These are phyloP conservation scores for Ectemnius continuus DNA, from an alignment of 2,888 invertebrate genomes.

Conservation along the genomic window DNA sequence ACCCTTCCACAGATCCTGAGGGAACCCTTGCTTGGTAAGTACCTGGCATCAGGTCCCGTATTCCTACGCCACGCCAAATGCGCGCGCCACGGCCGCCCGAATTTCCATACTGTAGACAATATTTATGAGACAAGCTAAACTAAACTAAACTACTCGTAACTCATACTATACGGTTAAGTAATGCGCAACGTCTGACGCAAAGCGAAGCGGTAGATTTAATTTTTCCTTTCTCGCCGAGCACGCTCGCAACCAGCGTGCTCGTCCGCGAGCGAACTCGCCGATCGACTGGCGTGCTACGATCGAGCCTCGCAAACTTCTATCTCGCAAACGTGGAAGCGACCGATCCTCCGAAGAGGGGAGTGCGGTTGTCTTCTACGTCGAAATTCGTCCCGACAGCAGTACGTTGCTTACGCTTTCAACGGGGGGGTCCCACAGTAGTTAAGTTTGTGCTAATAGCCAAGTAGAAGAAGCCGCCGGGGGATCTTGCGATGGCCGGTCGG, in stretches of 20 bases:
- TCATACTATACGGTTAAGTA: slow-evolving; percentile 65
- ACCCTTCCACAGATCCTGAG: background rate
- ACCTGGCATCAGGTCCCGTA: slow-evolving; percentile 71
- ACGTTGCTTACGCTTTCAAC: slow-evolving; percentile 26
- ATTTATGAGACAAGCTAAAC: slow-evolving; percentile 76
- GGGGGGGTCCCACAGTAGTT: slow-evolving; percentile 23
- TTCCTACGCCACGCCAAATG: slow-evolving; percentile 74
- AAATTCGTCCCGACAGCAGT: slow-evolving; percentile 14
- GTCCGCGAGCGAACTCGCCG: slow-evolving; percentile 31
- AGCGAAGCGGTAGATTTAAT: slow-evolving; percentile 57
- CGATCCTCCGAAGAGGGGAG: background rate
- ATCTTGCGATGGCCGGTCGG: background rate
- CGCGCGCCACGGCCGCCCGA: slow-evolving; percentile 74
- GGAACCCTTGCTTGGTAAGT: slow-evolving; percentile 54
- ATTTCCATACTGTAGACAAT: slow-evolving; percentile 77
- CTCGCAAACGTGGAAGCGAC: background rate
- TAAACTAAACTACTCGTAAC: slow-evolving; percentile 67
- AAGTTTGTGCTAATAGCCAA: slow-evolving; percentile 1
- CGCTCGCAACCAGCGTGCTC: slow-evolving; percentile 14
- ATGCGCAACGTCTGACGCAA: slow-evolving; percentile 60
- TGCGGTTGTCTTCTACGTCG: background rate
- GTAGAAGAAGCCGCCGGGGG: background rate
- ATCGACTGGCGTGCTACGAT: slow-evolving; percentile 16
- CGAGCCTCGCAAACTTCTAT: background rate
- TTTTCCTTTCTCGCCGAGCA: slow-evolving; percentile 29